Base-by-base conservation (phyloP, 2,113 vertebrate genomes). In the Hydrochoerus hydrochaeris region DNA sequence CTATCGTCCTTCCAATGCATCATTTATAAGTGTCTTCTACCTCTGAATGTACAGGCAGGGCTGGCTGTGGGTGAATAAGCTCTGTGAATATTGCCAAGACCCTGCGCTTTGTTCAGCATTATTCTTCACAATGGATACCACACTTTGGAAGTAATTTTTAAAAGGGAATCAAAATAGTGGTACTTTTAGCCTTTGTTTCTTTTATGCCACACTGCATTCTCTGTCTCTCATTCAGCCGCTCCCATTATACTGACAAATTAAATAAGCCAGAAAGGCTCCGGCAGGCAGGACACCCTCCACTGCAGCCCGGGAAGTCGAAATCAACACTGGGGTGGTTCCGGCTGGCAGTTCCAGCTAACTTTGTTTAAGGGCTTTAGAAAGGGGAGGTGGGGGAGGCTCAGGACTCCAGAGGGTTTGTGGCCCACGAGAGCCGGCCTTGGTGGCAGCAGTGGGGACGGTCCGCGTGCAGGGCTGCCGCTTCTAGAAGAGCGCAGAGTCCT, bases 141-240 rank as follows among this genome's bases (percentile, higher is more conserved):
- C 99, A 99, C 99, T 99, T 99, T 99, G 99, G 99, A 99, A 99
- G 99, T 99, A 99, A 99, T 99, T 99, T 99, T 99, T 99, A 99
- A 99, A 99, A 99, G 99, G 99, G 99, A 99, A 99, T 99, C 99
- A 99, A 99, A 99, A 99, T 99, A 99, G 99, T 99, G 99, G 99
- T 99, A 99, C 99, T 99, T 99, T 99, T 99, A 99, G 99, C 99
- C 99, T 99, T 99, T 99, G 99, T 99, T 99, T 99, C 99, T 99
- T 98, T 99, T 98, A 98, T 99, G 99, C 98, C 98, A 98, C 98
- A 98, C 98, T 98, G 99, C 99, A 98, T 98, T 99, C 99, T 99
- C 99, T 98, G 98, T 98, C 99, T 99, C 99, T 99, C 99, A 99
- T 99, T 99, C 99, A 99, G 98, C 98, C 98, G 99, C 98, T 99